Evolutionary conservation across 2,888 invertebrate genomes (phyloP), one percentile per base, ranked within the genome.

Genomic region (Drosophila nigricruria): DNA sequence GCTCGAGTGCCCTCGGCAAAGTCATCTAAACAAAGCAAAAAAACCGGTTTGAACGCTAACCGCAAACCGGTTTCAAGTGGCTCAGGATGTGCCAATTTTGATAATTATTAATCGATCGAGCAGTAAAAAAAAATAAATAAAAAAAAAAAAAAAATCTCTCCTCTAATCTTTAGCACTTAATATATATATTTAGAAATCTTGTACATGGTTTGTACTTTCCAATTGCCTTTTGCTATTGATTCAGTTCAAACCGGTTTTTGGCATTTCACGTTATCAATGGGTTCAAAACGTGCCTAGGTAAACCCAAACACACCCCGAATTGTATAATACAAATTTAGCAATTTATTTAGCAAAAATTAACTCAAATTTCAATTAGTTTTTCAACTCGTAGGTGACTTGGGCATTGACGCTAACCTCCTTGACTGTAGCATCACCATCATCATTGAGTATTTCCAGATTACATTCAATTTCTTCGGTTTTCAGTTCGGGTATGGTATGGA

Each of bases 371-470:
- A 16, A 30, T 36, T 12, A 45, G 43, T 71, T 67, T 25, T 71
- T 53, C 42, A 77, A 63, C 58, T 84, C 78, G 62, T 81, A 91
- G 38, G 79, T 80, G 16, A 91, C 65, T 54, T 90, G 77, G 5
- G 91, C 91, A 66, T 79, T 83, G 27, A 91, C 90, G 23, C 75
- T 82, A 5, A 91, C 73, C 47, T 87, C 77, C 10, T 91, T 53
- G 4, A 90, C 64, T 1, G 88, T 64, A n/a, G 74, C 43, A 43
- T 86, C 80, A 38, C 80, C 91, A 52, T 82, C 77, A 14, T 83
- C 84, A 53, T 67, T 81, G 1, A 90, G 63, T 25, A 91, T 82
- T 64, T 91, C 84, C 34, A 91, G 70, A 57, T 82, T 88, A 27
- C 90, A 90, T 43, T 89, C 84, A 16, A 88, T 77, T 56, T 86